Conservation (phyloP, 2,113 vertebrate genomes). For the Neofelis nebulosa region DNA sequence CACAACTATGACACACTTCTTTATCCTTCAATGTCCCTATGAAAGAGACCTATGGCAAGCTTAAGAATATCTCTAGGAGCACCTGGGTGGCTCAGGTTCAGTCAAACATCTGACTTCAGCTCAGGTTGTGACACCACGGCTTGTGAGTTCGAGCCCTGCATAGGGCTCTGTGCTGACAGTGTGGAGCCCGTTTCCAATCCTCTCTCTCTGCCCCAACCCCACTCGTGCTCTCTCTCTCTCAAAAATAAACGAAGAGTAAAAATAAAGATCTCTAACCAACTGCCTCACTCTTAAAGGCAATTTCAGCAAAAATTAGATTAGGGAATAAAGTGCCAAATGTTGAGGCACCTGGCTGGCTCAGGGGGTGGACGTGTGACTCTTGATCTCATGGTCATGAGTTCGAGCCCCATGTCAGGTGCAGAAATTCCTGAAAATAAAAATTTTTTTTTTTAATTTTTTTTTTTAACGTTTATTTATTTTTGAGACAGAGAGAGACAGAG, state of each 20-base stretch:
- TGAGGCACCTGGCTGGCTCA: neutral
- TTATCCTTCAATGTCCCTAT: neutral
- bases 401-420: neutral
- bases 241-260: too few species aligned
- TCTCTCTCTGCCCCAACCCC: too few species aligned
- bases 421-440: neutral
- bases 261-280: neutral
- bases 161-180: too few species aligned
- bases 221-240: too few species aligned
- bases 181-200: too few species aligned
- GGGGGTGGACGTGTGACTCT: neutral
- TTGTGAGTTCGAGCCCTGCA: too few species aligned
- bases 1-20: constrained; percentile 3
- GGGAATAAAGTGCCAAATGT: constrained; percentile 25
- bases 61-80: neutral
- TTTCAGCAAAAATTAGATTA: neutral
- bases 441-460: too few species aligned
- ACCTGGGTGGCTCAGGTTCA: too few species aligned
- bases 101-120: too few species aligned
- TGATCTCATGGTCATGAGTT: neutral
- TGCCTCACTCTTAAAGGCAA: neutral
- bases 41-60: neutral
- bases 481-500: too few species aligned
- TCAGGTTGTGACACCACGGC: too few species aligned
- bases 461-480: too few species aligned